Evolutionary conservation across 2,888 invertebrate species (phyloP), one percentile per base, ranked within the genome.

Genomic region (Oscheius myriophilus): DNA sequence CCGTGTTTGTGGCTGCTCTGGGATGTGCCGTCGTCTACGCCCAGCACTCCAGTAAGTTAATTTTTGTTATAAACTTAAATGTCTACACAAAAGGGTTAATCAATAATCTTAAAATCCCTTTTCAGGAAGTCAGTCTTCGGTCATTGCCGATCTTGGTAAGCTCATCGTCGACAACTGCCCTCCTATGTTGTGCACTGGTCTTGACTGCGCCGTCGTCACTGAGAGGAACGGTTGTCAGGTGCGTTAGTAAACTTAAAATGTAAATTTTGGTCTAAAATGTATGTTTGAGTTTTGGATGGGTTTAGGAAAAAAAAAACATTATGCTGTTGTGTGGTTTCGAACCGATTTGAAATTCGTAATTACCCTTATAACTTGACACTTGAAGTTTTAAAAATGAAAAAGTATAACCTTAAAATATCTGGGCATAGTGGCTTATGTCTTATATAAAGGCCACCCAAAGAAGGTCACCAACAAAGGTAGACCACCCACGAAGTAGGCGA

Each of bases 161-260:
- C 67, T 86, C 58, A 86, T 86, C 69, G 85, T 85, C 18, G 85
- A 86, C 57, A 84, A 86, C 69, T 86, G 86, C 57, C 86, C 86
- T 16, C 86, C 86, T 4, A 86, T 86, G 86, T 67, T 86, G 55
- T 86, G 86, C 70, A 86, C 86, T n/a, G 85, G 85, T 45, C 72
- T 86, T 16, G 86, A 86, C 69, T 86, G 86, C 69, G 85, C 86
- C 14, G 83, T 86, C 11, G 86, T 86, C 23, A 86, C 86, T 12
- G 86, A 86, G 69, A 74, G 86, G 58, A 86, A 86, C 58, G 86
- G 86, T 39, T 86, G 86, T 53, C 86, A 86, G 78, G 84, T n/a
- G n/a, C n/a, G n/a, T n/a, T n/a, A n/a, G n/a, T n/a, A n/a, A n/a
- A n/a, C n/a, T n/a, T n/a, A n/a, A n/a, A n/a, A n/a, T n/a, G n/a